Evolutionary conservation across 2,797 vertebrate species (phyloP).

Genomic region (Danio albolineatus): DNA sequence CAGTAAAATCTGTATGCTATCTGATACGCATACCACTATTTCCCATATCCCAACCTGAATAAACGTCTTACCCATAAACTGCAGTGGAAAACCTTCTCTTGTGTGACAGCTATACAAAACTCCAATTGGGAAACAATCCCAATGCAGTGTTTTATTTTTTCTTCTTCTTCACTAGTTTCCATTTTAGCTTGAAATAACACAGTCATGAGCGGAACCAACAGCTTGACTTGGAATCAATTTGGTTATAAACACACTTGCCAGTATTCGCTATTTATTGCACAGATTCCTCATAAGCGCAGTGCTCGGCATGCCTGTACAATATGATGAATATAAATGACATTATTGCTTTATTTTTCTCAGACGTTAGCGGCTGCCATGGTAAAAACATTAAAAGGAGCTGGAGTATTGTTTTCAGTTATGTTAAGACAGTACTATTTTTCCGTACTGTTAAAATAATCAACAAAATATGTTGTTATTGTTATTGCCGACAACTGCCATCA

Average conservation of each 20-base stretch:
- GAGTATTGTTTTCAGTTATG: conserved; percentile 38
- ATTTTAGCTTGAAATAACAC: conserved; percentile 62
- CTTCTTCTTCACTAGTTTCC: conserved; percentile 63
- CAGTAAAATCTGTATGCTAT: background rate
- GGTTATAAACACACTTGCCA: conserved; percentile 62
- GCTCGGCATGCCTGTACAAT: conserved; percentile 25
- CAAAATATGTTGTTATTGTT: background rate
- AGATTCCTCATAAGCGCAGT: conserved; percentile 49
- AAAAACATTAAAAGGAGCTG: conserved; percentile 35
- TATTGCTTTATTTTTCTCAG: conserved; percentile 44
- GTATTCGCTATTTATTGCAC: conserved; percentile 58
- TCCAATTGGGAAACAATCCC: conserved; percentile 61
- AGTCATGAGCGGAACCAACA: conserved; percentile 56
- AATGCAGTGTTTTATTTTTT: background rate
- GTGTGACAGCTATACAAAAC: conserved; percentile 62
- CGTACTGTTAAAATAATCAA: conserved; percentile 41
- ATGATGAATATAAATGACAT: conserved; percentile 42
- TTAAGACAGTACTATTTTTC: conserved; percentile 36
- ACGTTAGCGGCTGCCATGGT: conserved; percentile 30
- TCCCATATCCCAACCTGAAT: background rate
- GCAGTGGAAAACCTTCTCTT: conserved; percentile 56
- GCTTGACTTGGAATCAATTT: conserved; percentile 54
- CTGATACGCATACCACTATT: conserved; percentile 4
- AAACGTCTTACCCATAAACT: conserved; percentile 43
- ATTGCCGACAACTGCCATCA: background rate